Base-by-base conservation (phyloP, 2,888 invertebrate species). In the Capitulum mitella region DNA sequence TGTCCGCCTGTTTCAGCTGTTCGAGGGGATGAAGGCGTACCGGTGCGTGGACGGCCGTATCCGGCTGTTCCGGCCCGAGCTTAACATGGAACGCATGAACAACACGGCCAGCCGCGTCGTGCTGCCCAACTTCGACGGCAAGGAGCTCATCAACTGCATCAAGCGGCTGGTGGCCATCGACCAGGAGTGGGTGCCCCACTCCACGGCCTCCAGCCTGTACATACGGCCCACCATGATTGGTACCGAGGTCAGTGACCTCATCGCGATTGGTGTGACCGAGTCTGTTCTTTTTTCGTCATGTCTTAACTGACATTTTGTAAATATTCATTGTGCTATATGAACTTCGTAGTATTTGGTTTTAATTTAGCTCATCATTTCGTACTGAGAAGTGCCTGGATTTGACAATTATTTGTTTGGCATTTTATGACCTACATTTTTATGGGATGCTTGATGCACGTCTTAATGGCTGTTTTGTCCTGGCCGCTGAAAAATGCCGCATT, bases 1-100 rank as follows among this genome's bases (percentile, higher is more conserved):
- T n/a, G n/a, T n/a, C n/a, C n/a, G n/a, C n/a, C n/a, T n/a, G n/a
- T n/a, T n/a, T n/a, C 87, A 98, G 97, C 88, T 98, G 82, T 99
- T 99, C 85, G 99, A 99, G 89, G 99, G 99, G 78, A 90, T 98
- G 91, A 99, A 99, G 87, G 98, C 97, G 0, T 99, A 94, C 87
- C 90, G 97, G 83, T 97, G 98, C 16, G 89, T 91, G 22, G 98
- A 99, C 87, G 94, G 93, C 79, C 92, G 91, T 87, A 93, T 99
- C 82, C 89, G 98, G 82, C 87, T 99, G 84, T 99, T 99, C 87
- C 91, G 99, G 78, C 98, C 98, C 0, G 93, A 97, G 79, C 88
- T 95, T 85, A 99, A 99, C 86, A 95, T 98, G 94, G 90, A 91
- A 80, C 89, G 99, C 82, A 95, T 99, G 95, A 92, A 93, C 84